Conservation (phyloP, 2,113 vertebrate genomes). For the Antechinus stuartii region DNA sequence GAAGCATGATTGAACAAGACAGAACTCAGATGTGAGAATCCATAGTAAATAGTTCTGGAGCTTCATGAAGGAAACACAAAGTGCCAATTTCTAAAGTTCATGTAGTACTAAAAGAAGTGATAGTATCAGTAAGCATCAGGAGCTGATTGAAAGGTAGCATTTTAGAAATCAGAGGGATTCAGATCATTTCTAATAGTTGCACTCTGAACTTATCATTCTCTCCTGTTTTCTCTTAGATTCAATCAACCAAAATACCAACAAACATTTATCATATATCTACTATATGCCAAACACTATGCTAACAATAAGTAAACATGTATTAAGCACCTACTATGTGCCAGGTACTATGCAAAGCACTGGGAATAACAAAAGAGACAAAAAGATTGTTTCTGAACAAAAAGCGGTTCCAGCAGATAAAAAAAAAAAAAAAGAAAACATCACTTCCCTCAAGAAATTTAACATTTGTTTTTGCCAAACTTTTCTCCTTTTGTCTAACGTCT, state of each 20-base stretch:
- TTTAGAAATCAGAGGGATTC: background rate
- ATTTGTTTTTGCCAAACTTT: background rate
- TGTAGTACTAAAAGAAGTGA: background rate
- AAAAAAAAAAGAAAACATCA: background rate
- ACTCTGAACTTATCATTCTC: background rate
- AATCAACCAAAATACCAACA: background rate
- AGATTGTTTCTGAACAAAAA: background rate
- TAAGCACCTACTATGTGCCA: background rate
- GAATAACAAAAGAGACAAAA: background rate
- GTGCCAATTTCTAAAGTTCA: background rate
- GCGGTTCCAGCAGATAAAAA: background rate
- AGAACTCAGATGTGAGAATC: background rate
- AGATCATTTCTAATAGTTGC: background rate
- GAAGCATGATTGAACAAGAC: background rate
- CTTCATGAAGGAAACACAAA: background rate
- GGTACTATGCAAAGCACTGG: background rate
- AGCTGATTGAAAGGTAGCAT: background rate
- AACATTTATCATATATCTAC: background rate
- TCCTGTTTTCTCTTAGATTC: background rate
- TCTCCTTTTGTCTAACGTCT: background rate
- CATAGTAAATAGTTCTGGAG: background rate
- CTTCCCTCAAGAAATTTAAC: background rate
- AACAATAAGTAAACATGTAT: background rate
- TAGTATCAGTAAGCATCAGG: background rate
- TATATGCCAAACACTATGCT: background rate